phyloP scores from a whole-genome alignment of 2,113 vertebrate species.

The Crotophaga sulcirostris region DNA sequence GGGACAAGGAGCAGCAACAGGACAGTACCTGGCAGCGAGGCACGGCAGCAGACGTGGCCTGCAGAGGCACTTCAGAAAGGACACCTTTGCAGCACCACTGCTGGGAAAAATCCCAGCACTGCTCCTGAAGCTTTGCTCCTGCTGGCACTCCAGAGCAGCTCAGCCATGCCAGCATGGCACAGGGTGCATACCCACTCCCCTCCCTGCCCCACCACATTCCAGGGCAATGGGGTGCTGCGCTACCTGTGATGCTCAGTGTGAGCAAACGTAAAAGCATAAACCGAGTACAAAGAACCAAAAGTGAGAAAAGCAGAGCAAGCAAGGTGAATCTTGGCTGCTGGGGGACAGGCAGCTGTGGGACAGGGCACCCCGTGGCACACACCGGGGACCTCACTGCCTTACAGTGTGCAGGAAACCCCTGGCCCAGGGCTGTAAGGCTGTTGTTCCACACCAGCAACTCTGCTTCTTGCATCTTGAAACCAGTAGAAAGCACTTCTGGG shows the following conservation, averaged over 20 bases:
- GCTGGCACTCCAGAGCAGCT: not conserved
- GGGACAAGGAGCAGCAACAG: not conserved
- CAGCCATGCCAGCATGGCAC: accelerated
- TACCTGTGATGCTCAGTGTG: not conserved
- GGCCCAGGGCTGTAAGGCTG: not conserved
- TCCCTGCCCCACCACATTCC: not conserved
- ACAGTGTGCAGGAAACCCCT: accelerated
- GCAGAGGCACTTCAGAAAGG: not conserved
- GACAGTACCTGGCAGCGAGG: not conserved
- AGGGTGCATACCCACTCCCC: not conserved
- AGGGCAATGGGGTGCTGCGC: not conserved
- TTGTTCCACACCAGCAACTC: not conserved
- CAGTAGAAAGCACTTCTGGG: not conserved
- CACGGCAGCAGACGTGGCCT: not conserved
- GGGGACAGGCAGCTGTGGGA: not conserved
- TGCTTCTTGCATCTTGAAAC: not conserved
- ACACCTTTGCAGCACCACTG: not conserved
- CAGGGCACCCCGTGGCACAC: not conserved
- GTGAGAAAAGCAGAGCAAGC: not conserved
- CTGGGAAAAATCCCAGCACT: accelerated
- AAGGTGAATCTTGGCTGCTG: not conserved
- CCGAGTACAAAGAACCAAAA: not conserved
- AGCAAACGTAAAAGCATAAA: not conserved
- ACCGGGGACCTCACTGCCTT: not conserved
- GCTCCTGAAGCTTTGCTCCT: not conserved